Evolutionary conservation across 2,888 invertebrate species (phyloP).

Genomic region (Pristionchus japonicus): DNA sequence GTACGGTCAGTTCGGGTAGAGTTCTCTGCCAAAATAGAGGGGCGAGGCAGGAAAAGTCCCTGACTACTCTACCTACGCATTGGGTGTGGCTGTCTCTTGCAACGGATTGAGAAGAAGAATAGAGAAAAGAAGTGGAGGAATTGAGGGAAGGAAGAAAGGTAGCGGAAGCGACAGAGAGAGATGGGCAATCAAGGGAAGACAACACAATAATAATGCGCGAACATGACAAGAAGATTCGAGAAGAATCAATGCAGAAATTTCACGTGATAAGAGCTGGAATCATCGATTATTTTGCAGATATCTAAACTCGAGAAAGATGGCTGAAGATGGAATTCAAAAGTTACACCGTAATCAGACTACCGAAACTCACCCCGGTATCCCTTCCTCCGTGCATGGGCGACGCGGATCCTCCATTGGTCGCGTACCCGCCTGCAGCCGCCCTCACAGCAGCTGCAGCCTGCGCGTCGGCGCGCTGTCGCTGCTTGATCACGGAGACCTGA

Average conservation of each 20-base stretch:
- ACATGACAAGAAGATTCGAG: not conserved
- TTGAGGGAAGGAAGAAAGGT: not conserved
- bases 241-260: not conserved
- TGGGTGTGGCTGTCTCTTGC: slow-evolving; percentile 30
- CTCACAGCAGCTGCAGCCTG: slow-evolving; percentile 46
- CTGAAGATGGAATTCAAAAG: no score
- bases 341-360: not conserved
- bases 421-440: not conserved
- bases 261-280: no score
- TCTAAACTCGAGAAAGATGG: no score
- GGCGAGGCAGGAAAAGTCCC: slow-evolving; percentile 17
- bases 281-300: no score
- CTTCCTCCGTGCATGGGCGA: not conserved
- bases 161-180: not conserved
- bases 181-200: not conserved
- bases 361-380: not conserved
- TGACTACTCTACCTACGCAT: no score
- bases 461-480: slow-evolving; percentile 50
- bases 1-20: not conserved
- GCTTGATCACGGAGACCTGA: slow-evolving; percentile 60
- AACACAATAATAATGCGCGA: not conserved
- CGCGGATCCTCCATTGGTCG: not conserved
- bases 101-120: not conserved
- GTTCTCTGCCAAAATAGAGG: slow-evolving; percentile 4
- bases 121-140: not conserved